Conservation (phyloP, 1,140 invertebrate genomes). For the Drosophila pseudoananassae region DNA sequence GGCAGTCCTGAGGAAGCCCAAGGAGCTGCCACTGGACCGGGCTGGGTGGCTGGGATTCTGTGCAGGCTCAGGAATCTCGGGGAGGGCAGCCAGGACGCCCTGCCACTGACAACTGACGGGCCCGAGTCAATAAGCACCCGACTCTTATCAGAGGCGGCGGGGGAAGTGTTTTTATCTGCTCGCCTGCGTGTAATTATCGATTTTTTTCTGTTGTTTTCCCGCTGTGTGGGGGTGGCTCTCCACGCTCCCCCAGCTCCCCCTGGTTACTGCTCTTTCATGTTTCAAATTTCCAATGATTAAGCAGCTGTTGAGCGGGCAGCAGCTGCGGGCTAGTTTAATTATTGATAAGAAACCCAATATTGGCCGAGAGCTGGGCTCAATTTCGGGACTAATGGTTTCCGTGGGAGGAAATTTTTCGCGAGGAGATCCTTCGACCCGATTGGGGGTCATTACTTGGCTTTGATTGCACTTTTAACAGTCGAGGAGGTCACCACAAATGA, state of each 20-base stretch:
- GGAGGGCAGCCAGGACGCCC: slow-evolving; percentile 1
- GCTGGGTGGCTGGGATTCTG: slow-evolving; percentile 25
- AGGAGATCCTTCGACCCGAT: slow-evolving; percentile 2
- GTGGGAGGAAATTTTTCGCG: background rate
- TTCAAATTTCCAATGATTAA: slow-evolving; percentile 66
- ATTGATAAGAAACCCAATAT: slow-evolving; percentile 63
- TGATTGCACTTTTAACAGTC: slow-evolving; percentile 8
- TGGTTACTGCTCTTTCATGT: slow-evolving; percentile 52
- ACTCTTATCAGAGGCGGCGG: slow-evolving; percentile 56
- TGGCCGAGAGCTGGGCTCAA: slow-evolving; percentile 24
- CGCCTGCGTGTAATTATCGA: slow-evolving; percentile 62
- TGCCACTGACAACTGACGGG: slow-evolving; percentile 24
- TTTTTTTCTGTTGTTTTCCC: slow-evolving; percentile 48
- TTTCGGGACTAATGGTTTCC: slow-evolving; percentile 23
- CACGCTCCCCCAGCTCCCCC: background rate
- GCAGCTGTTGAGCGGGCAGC: slow-evolving; percentile 59
- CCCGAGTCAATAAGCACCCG: slow-evolving; percentile 48
- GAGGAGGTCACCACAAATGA: background rate
- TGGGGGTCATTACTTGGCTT: slow-evolving; percentile 6
- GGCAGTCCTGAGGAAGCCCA: slow-evolving; percentile 14
- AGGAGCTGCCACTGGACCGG: background rate
- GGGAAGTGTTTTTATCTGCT: slow-evolving; percentile 58
- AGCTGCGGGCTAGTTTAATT: slow-evolving; percentile 59
- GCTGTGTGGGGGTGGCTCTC: slow-evolving; percentile 37
- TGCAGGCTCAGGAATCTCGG: slow-evolving; percentile 26